Percentiles rank a stretch among this genome's conserved stretches.
Evolutionary conservation across 1,140 invertebrate species (phyloP).

Genomic region (Diachasmimorpha longicaudata): DNA sequence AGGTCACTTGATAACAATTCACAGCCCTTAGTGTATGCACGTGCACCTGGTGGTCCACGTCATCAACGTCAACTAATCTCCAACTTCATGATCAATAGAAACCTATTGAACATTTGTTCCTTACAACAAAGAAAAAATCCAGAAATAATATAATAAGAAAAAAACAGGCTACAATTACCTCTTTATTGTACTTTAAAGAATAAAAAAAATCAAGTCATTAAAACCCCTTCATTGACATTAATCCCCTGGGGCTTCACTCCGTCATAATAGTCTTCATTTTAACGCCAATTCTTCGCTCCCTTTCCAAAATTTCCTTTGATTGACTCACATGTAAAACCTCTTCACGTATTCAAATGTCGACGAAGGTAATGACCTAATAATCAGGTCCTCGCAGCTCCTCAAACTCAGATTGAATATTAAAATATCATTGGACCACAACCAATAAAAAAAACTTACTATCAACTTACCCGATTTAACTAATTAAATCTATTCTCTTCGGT

Average conservation of each 20-base stretch:
- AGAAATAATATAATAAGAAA: too few species aligned
- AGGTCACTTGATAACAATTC: too few species aligned
- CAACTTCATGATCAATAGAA: too few species aligned
- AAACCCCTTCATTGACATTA: conserved; percentile 36
- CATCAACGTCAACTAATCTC: too few species aligned
- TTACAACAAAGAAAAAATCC: too few species aligned
- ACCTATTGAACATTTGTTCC: too few species aligned
- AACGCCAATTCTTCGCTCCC: conserved; percentile 76
- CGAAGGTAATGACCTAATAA: conserved; percentile 71
- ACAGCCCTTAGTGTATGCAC: too few species aligned
- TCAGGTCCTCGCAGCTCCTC: conserved; percentile 68
- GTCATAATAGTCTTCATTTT: conserved; percentile 67
- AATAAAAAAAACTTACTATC: too few species aligned
- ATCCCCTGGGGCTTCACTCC: conserved; percentile 60
- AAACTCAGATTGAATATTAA: conserved; percentile 74
- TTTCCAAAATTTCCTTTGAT: conserved; percentile 66
- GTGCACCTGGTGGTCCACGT: too few species aligned
- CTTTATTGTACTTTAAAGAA: too few species aligned
- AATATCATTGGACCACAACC: conserved; percentile 71
- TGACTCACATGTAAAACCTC: conserved; percentile 78
- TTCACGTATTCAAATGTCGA: conserved; percentile 83
- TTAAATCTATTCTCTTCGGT: conserved; percentile 61
- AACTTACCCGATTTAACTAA: conserved; percentile 83
- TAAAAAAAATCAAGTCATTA: too few species aligned
- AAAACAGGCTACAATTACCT: too few species aligned